These are phyloP conservation scores for Aquatica leii DNA, from an alignment of 2,888 invertebrate genomes.

Conservation along the genomic window DNA sequence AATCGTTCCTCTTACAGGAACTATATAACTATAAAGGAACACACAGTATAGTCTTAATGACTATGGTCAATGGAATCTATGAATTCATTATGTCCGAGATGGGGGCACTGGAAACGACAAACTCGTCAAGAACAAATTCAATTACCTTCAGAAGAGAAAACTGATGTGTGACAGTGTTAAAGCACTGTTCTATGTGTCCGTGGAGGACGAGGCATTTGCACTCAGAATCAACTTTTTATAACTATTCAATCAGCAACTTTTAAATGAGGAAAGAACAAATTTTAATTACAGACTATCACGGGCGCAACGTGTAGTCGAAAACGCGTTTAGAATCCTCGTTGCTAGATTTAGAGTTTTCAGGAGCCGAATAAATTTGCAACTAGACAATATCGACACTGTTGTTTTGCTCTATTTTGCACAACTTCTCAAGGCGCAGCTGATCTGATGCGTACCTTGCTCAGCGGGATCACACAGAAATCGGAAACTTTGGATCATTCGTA, in stretches of 20 bases:
- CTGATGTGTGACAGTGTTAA: neutral
- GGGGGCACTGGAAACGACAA: neutral
- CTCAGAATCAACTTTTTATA: conserved; percentile 11
- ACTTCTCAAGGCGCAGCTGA: neutral
- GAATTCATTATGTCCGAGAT: neutral
- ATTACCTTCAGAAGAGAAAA: conserved; percentile 13
- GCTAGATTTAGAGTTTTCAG: conserved; percentile 1
- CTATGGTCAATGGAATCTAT: neutral
- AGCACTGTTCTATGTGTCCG: conserved; percentile 6
- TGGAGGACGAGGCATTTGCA: conserved; percentile 7
- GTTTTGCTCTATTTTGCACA: neutral
- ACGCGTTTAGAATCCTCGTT: neutral
- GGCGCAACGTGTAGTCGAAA: neutral
- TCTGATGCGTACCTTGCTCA: conserved; percentile 1
- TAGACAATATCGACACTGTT: neutral
- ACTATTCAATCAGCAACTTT: conserved; percentile 1
- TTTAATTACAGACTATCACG: conserved; percentile 12
- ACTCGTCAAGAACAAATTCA: conserved; percentile 4
- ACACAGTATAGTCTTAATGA: neutral
- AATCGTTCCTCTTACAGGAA: neutral
- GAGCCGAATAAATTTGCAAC: conserved; percentile 5
- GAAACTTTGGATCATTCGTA: too few relatives aligned
- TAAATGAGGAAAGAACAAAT: conserved; percentile 13
- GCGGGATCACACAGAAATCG: too few relatives aligned
- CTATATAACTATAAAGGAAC: neutral